Base-by-base conservation (phyloP, 2,797 vertebrate genomes). In the Cirrhinus mrigala region DNA sequence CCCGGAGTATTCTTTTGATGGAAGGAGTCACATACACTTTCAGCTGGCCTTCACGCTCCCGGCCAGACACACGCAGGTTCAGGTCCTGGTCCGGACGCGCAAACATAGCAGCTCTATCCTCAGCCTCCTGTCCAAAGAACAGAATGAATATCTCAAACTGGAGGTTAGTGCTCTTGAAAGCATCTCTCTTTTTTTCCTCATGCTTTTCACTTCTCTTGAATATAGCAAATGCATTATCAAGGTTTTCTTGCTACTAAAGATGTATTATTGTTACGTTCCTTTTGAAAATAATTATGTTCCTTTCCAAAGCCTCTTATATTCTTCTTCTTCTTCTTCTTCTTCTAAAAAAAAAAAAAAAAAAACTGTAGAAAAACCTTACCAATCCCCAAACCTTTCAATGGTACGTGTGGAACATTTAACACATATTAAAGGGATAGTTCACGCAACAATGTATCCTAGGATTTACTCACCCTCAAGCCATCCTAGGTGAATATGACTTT, bases 31-130 rank as follows among this genome's bases (percentile, higher is more conserved):
- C 22, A 89, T 96, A 27, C 95, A 94, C 68, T 97, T 95, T 90
- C 95, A 96, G 93, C 87, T 97, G 71, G 88, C 92, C 0, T 81
- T 94, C 6, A 89, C 91, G 0, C 88, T 96, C 66, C 92, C 95
- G 0, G 88, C 95, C 27, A 94, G 96, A 12, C 94, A 94, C 91
- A 98, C 94, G 0, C 94, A 89, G 89, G 91, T 97, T 29, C 95
- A 97, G 89, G 94, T 96, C n/a, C 91, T 96, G 92, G 88, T 98
- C 68, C 94, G 97, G 81, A 97, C 96, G 2, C 95, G 96, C n/a
- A 96, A 96, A 91, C 94, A 96, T 87, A 90, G 94, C 91, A 91
- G 96, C 37, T 89, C 95, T 89, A 92, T 98, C 90, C 64, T 94
- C 20, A 96, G 91, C 83, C 78, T 97, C 89, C 94, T 93, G 73